Conservation (phyloP, 2,113 vertebrate species). For the Ancistrus triradiatus region DNA sequence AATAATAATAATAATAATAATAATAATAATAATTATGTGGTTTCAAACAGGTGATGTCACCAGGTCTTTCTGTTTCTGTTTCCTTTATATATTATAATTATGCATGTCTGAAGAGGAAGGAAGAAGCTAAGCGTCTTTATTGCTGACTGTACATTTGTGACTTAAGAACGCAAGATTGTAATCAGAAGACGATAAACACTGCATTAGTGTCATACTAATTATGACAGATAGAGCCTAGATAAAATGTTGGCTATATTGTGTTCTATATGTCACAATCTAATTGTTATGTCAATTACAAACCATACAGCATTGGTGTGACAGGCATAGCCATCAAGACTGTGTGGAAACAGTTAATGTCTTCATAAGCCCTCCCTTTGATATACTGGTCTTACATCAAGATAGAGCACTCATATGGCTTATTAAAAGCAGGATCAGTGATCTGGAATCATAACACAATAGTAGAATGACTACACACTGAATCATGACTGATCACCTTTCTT, state of each 20-base stretch:
- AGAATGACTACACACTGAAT: background rate
- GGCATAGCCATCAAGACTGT: slow-evolving; percentile 51
- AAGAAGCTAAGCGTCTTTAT: background rate
- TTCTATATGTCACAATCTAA: slow-evolving; percentile 59
- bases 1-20: too few relatives aligned
- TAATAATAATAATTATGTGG: too few relatives aligned
- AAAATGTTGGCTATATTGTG: slow-evolving; percentile 52
- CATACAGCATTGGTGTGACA: slow-evolving; percentile 57
- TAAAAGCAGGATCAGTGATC: background rate
- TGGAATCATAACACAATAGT: background rate
- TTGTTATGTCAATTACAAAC: slow-evolving; percentile 59
- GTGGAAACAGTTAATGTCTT: slow-evolving; percentile 39
- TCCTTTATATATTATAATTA: too few relatives aligned
- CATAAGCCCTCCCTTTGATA: slow-evolving; percentile 52
- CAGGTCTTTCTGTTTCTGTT: too few relatives aligned
- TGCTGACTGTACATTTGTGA: slow-evolving; percentile 18
- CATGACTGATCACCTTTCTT: background rate
- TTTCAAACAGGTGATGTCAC: too few relatives aligned
- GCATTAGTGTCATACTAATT: slow-evolving; percentile 61
- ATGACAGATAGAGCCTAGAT: slow-evolving; percentile 58
- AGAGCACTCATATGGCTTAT: too few relatives aligned
- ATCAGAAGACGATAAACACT: slow-evolving; percentile 61
- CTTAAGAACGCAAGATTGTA: slow-evolving; percentile 52
- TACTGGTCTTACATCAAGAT: slow-evolving; percentile 57
- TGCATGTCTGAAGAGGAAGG: too few relatives aligned